Evolutionary conservation across 2,797 vertebrate genomes (phyloP), one percentile per base, ranked within the genome.

Genomic region (Gadopsis marmoratus): DNA sequence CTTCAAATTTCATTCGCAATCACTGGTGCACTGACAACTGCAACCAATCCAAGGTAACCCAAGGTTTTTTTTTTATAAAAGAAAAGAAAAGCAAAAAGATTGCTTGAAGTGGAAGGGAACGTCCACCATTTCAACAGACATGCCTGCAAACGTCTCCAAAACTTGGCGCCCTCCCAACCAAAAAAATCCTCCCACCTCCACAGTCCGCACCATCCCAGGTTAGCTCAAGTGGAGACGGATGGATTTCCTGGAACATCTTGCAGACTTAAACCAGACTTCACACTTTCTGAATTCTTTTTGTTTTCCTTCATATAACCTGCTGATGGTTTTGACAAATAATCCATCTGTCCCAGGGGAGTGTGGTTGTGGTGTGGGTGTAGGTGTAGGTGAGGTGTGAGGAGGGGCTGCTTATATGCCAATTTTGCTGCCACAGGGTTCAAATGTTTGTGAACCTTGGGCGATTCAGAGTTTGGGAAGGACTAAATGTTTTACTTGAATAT

Each of bases 191-290:
- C 60, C 50, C 5, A 7, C 43, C 48, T 70, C 53, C 3, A 0
- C 60, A 37, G 60, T 80, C 59, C 7, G 6, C 76, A 54, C 60
- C 68, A 62, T 78, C 76, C 71, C 48, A 78, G 61, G 68, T 56
- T 71, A 77, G 65, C 48, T 61, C 12, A 21, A 79, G 83, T 64
- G 70, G 81, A 75, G 83, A 85, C 9, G 64, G 70, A 86, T 61
- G 60, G 51, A 76, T 89, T 85, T 92, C 83, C 61, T 87, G 73
- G 43, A 90, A 84, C 85, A 90, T 86, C 67, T 79, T 56, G 35
- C 39, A 84, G 85, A 93, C 86, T 81, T 75, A 85, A 90, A 92
- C 82, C 85, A 86, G 81, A 83, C 82, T 83, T 87, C 33, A 79
- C 80, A 83, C 68, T 82, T 66, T 75, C 50, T 54, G 37, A 61